Evolutionary conservation across 2,888 invertebrate genomes (phyloP).

Genomic region (Pyrrhosoma nymphula): DNA sequence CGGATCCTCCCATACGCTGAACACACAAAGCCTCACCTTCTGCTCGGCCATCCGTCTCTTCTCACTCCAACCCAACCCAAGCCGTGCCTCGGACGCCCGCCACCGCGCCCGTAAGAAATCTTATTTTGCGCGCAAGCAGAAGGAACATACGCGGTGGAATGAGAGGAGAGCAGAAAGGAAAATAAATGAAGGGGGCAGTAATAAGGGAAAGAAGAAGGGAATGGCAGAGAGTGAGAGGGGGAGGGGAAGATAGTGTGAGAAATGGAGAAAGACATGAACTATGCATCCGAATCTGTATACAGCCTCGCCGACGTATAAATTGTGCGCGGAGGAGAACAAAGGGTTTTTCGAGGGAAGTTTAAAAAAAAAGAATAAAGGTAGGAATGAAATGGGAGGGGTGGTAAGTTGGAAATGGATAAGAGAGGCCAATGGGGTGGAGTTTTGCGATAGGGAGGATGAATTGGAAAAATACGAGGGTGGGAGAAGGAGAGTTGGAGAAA

Average conservation of each 20-base stretch:
- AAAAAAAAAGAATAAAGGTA: background rate
- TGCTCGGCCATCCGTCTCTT: background rate
- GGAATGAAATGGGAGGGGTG: conserved; percentile 1
- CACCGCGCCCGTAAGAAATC: conserved; percentile 21
- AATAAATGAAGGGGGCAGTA: background rate
- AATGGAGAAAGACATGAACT: conserved; percentile 51
- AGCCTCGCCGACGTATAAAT: conserved; percentile 60
- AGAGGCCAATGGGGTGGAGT: conserved; percentile 4
- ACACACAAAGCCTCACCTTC: background rate
- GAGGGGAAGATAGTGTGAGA: conserved; percentile 13
- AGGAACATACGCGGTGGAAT: background rate
- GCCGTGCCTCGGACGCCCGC: background rate
- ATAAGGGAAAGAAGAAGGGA: background rate
- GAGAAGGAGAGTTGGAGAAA: background rate
- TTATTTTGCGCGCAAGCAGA: conserved; percentile 35
- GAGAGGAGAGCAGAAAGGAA: background rate
- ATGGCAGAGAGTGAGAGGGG: background rate
- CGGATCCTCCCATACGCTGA: background rate
- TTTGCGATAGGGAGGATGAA: conserved; percentile 40
- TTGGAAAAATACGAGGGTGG: background rate
- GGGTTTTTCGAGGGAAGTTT: conserved; percentile 28
- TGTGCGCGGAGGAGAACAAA: conserved; percentile 63
- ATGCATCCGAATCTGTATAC: conserved; percentile 61
- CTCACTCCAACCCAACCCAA: background rate
- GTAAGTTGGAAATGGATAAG: conserved; percentile 40